Evolutionary conservation across 2,797 vertebrate genomes (phyloP), one percentile per base, ranked within the genome.

Genomic region (Momotus momota): DNA sequence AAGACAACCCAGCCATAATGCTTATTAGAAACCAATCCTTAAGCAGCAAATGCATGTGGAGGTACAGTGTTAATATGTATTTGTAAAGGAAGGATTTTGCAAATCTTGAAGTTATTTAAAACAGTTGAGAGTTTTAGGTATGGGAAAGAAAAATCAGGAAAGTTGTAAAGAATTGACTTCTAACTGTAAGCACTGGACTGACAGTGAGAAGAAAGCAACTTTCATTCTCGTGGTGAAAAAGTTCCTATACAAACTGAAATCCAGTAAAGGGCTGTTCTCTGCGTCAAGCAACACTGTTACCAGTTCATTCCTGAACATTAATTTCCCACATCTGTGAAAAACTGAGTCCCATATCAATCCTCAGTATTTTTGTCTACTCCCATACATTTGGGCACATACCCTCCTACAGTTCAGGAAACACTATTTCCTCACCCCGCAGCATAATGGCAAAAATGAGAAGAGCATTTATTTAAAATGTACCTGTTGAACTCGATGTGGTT

Each of bases 401-500:
- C 62, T 70, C 23, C 31, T 3, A 57, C 84, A 29, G 55, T 9
- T 43, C 3, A 23, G 4, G 14, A 33, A 93, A 78, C 19, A 43
- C 16, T 14, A 20, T 46, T 57, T 49, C 49, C 29, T 54, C 19
- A 18, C 43, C 46, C 49, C 19, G 9, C 17, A 51, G 20, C 0
- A 14, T 22, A 66, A 72, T 3, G 21, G 20, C 13, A 88, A 62
- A 58, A 77, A 8, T 1, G 25, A 70, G 5, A 87, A 54, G 4
- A 89, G 27, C 40, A 55, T 19, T 41, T 71, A 40, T 64, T 80
- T 65, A 33, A 75, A 79, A 92, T 1, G 1, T 97, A 99, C 99
- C 99, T 98, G 99, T 94, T 88, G 99, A 97, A 69, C 98, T 98
- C 29, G 98, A 98, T 15, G 98, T 98, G 2, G 98, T 98, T 67